Conservation (phyloP, 2,113 vertebrate genomes). For the Neomonachus schauinslandi region DNA sequence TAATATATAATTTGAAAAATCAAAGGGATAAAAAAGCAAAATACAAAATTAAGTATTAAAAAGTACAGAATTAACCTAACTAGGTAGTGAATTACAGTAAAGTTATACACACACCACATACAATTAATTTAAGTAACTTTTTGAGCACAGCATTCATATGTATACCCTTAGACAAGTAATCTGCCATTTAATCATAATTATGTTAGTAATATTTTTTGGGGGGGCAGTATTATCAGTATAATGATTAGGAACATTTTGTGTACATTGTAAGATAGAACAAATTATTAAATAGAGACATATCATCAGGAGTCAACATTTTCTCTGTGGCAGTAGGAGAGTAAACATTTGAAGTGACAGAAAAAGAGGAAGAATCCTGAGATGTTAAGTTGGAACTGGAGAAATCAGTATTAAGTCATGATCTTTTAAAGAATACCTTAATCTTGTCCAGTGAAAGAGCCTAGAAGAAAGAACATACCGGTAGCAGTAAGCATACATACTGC, state of each 20-base stretch:
- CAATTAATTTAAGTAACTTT: neutral
- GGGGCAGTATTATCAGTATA: neutral
- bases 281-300: neutral
- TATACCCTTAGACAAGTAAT: neutral
- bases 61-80: neutral
- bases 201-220: neutral
- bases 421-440: neutral
- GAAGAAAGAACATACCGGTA: neutral
- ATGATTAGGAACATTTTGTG: neutral
- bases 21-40: neutral
- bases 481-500: neutral
- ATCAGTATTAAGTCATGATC: neutral
- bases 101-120: neutral
- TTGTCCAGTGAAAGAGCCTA: neutral
- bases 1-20: neutral
- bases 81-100: neutral
- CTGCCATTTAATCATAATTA: neutral
- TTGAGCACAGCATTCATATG: neutral
- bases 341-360: neutral
- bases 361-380: neutral
- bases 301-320: neutral
- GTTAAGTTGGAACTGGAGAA: neutral
- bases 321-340: neutral
- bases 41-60: neutral
- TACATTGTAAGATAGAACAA: neutral